These are phyloP conservation scores for Hipparchia sbordonii DNA, from an alignment of 2,888 invertebrate genomes.

Conservation along the genomic window DNA sequence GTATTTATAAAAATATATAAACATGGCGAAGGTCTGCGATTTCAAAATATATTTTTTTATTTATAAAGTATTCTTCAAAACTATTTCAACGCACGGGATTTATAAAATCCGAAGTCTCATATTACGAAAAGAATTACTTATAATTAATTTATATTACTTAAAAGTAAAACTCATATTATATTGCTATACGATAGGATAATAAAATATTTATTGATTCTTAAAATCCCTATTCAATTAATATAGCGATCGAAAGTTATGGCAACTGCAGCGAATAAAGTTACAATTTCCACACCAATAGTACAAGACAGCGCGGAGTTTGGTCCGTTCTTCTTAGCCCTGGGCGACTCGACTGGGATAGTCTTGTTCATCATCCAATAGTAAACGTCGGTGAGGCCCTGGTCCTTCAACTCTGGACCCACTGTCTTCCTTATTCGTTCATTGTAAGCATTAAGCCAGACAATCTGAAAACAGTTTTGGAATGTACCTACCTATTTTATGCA, in stretches of 20 bases:
- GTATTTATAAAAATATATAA: too few relatives aligned
- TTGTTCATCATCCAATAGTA: constrained; percentile 94
- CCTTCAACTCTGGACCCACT: constrained; percentile 89
- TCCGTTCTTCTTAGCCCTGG: constrained; percentile 51
- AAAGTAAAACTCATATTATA: too few relatives aligned
- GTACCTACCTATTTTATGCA: too few relatives aligned
- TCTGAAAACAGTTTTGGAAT: constrained; percentile 71
- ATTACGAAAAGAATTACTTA: too few relatives aligned
- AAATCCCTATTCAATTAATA: not conserved
- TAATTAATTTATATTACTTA: too few relatives aligned
- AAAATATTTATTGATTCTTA: not conserved
- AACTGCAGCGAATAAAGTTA: not conserved
- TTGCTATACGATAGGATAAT: too few relatives aligned
- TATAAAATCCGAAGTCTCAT: too few relatives aligned
- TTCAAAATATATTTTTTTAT: too few relatives aligned
- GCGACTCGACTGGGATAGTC: constrained; percentile 84
- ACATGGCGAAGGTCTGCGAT: too few relatives aligned
- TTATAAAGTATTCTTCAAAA: too few relatives aligned
- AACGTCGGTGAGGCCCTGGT: constrained; percentile 86
- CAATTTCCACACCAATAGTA: not conserved
- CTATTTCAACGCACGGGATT: too few relatives aligned
- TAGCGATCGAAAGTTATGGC: not conserved
- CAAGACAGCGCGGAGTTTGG: constrained; percentile 35
- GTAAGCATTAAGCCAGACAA: constrained; percentile 90
- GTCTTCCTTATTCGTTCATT: constrained; percentile 87